phyloP scores from a whole-genome alignment of 2,113 vertebrate species.

The Brachypodius melanocephalos region DNA sequence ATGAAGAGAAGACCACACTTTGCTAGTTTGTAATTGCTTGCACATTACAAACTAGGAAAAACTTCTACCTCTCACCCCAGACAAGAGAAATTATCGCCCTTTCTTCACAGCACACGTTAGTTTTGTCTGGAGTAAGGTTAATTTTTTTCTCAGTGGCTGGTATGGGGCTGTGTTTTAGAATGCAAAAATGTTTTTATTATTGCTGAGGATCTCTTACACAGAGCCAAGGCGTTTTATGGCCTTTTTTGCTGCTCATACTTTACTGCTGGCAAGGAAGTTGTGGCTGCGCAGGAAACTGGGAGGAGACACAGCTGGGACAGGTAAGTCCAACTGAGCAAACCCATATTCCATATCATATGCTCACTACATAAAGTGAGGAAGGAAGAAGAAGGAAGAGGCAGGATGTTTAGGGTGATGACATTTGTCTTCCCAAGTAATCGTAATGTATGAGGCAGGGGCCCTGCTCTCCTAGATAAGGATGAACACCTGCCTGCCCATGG shows the following conservation, averaged over 20 bases:
- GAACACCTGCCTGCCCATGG: neutral
- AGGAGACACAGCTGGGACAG: neutral
- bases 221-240: neutral
- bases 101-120: neutral
- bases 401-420: neutral
- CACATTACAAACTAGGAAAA: neutral
- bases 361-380: neutral
- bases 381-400: neutral
- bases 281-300: fast-evolving
- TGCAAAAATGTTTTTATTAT: neutral
- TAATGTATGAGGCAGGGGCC: fast-evolving
- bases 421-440: neutral
- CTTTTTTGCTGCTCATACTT: neutral
- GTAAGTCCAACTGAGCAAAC: neutral
- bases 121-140: neutral
- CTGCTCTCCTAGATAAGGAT: neutral
- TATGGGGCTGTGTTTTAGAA: neutral
- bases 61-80: neutral
- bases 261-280: neutral
- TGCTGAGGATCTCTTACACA: neutral
- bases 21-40: neutral
- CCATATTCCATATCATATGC: neutral
- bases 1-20: neutral
- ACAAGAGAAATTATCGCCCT: neutral
- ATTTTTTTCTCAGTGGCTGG: neutral